Evolutionary conservation across 2,888 invertebrate genomes (phyloP).

Genomic region (Spisula subtruncata): DNA sequence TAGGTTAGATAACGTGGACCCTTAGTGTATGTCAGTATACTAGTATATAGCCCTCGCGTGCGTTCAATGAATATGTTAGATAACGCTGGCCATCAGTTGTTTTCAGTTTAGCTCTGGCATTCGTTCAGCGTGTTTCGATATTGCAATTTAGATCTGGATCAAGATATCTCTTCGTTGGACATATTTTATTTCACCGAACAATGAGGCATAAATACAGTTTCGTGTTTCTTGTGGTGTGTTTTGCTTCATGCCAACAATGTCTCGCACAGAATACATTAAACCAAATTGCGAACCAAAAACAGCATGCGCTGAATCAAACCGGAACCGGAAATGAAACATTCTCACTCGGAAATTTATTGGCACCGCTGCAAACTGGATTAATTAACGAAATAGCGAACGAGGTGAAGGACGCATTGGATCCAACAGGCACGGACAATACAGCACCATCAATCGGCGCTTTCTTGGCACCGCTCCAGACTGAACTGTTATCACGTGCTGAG

Average conservation of each 20-base stretch:
- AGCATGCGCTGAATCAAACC: not conserved
- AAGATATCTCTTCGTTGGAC: no score
- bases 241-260: not conserved
- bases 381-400: not conserved
- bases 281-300: not conserved
- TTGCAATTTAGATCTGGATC: no score
- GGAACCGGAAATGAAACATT: not conserved
- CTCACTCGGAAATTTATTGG: not conserved
- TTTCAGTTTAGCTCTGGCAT: no score
- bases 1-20: no score
- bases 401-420: not conserved
- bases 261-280: not conserved
- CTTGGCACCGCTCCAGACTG: not conserved
- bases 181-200: no score
- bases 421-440: not conserved
- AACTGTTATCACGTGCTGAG: not conserved
- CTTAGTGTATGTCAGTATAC: no score
- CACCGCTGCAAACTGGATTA: not conserved
- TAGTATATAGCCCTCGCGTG: no score
- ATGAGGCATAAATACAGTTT: not conserved
- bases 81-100: no score
- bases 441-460: not conserved
- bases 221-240: not conserved
- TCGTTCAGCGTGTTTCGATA: no score
- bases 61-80: no score